Conservation (phyloP, 1,140 invertebrate genomes). For the Arctopsyche grandis region DNA sequence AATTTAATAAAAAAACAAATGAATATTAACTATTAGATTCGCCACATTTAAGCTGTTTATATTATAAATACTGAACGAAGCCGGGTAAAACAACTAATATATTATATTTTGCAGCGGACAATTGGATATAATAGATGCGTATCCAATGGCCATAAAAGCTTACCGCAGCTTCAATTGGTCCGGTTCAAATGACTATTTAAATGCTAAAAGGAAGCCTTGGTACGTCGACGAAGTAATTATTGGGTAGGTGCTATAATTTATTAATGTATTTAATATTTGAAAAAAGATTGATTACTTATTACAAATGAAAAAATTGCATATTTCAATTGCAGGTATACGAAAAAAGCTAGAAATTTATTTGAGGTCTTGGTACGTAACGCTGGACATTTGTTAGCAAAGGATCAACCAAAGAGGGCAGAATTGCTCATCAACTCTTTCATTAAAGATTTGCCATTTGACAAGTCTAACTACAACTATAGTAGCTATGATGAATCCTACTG, state of each 20-base stretch:
- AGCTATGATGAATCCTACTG: no score
- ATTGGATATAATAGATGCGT: constrained; percentile 85
- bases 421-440: constrained; percentile 44
- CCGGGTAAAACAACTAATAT: neutral
- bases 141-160: constrained; percentile 80
- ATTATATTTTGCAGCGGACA: constrained; percentile 81
- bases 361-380: constrained; percentile 73
- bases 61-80: no score
- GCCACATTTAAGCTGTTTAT: no score
- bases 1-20: no score
- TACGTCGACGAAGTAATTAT: constrained; percentile 59
- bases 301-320: neutral
- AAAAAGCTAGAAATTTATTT: constrained; percentile 68
- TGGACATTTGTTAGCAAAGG: constrained; percentile 75
- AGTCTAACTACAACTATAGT: neutral
- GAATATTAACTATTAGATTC: no score
- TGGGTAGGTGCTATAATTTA: constrained; percentile 57
- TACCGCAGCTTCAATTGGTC: constrained; percentile 74
- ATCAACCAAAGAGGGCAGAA: constrained; percentile 65
- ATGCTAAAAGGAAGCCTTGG: constrained; percentile 63
- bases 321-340: constrained; percentile 68
- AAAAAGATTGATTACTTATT: no score
- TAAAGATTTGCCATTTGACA: neutral
- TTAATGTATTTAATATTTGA: constrained; percentile 5
- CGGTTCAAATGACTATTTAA: constrained; percentile 70